Evolutionary conservation across 2,797 vertebrate genomes (phyloP).

Genomic region (Mastacembelus armatus): DNA sequence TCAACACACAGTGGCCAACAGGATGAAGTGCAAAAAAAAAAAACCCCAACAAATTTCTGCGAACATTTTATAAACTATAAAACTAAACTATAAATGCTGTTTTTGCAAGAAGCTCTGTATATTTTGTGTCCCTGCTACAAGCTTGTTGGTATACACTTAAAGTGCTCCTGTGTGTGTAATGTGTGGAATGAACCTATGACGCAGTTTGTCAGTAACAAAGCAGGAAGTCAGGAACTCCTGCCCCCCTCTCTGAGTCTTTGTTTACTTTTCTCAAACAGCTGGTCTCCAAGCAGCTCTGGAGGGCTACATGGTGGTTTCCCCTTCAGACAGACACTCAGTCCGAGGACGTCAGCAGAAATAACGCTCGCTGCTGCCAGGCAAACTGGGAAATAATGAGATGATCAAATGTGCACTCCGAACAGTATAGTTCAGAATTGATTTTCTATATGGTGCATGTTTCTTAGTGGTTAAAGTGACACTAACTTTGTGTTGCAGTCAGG

Average conservation of each 20-base stretch:
- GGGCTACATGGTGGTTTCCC: constrained; percentile 45
- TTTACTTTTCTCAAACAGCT: constrained; percentile 79
- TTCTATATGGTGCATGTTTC: not conserved
- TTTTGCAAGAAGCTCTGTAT: not conserved
- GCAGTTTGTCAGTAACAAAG: constrained; percentile 69
- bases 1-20: not conserved
- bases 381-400: constrained; percentile 8
- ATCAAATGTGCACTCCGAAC: not conserved
- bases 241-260: constrained; percentile 47
- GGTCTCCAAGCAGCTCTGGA: constrained; percentile 66
- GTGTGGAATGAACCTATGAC: constrained; percentile 70
- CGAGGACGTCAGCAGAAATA: constrained; percentile 31
- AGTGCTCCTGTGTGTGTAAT: constrained; percentile 3
- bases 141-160: not conserved
- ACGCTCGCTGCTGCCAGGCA: constrained; percentile 1
- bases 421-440: not conserved
- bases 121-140: not conserved
- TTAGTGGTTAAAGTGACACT: not conserved
- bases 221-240: constrained; percentile 77
- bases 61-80: not conserved
- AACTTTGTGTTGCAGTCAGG: not conserved
- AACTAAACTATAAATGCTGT: not conserved
- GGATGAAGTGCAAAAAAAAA: too few relatives aligned
- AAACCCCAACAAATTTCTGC: not conserved
- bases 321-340: constrained; percentile 27